phyloP scores from a whole-genome alignment of 2,888 invertebrate genomes.

The Orchesella flavescens region DNA sequence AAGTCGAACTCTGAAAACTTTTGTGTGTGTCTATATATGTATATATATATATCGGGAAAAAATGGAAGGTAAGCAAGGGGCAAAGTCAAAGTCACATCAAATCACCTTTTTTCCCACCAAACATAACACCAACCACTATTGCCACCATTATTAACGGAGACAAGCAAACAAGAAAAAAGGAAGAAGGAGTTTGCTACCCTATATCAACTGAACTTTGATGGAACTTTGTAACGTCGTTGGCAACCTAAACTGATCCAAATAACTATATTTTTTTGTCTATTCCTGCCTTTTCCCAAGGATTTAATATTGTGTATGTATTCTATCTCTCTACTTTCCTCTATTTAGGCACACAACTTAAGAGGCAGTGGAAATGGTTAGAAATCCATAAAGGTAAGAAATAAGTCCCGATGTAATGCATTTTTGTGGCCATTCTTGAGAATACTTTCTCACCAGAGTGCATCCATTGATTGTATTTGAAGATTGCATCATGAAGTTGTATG shows the following conservation, averaged over 20 bases:
- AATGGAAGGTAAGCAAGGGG: slow-evolving; percentile 11
- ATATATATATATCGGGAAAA: slow-evolving; percentile 2
- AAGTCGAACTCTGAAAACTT: slow-evolving; percentile 18
- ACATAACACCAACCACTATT: slow-evolving; percentile 13
- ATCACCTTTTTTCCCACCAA: slow-evolving; percentile 37
- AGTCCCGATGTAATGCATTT: slow-evolving; percentile 55
- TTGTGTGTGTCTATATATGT: slow-evolving; percentile 1
- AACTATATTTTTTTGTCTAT: slow-evolving; percentile 31
- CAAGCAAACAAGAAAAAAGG: slow-evolving; percentile 41
- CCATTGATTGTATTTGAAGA: slow-evolving; percentile 59
- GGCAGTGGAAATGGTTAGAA: slow-evolving; percentile 30
- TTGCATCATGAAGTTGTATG: slow-evolving; percentile 30
- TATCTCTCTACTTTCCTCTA: no score
- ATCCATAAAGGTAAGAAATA: slow-evolving; percentile 44
- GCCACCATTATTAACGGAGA: slow-evolving; percentile 32
- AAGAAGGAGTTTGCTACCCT: slow-evolving; percentile 27
- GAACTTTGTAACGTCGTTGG: slow-evolving; percentile 40
- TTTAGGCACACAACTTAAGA: slow-evolving; percentile 1
- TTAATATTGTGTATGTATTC: no score
- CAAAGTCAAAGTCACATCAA: slow-evolving; percentile 32
- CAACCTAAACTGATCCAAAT: slow-evolving; percentile 44
- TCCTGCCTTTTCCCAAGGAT: neutral
- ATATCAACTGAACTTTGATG: slow-evolving; percentile 30
- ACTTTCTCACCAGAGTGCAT: slow-evolving; percentile 61
- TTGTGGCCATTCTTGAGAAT: slow-evolving; percentile 55